Base-by-base conservation (phyloP, 35 echinoderm and acorn worm species). In the Strongylocentrotus purpuratus region DNA sequence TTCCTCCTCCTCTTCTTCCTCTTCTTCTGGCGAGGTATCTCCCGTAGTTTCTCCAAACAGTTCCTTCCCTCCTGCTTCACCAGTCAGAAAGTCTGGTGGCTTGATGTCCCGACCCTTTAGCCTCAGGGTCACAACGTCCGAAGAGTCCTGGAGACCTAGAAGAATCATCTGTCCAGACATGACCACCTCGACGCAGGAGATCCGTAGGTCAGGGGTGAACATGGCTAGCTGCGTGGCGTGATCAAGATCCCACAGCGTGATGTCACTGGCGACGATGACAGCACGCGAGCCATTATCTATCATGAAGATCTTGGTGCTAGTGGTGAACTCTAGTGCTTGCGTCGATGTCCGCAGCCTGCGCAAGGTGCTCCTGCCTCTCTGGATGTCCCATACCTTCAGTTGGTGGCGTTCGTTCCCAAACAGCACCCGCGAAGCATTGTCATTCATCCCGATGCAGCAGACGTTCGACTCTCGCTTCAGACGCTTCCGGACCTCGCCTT, bases 11-110 rank as follows among this genome's bases (percentile, higher is more conserved):
- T 95, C 78, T 32, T 96, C 97, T 48, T 97, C 94, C 50, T 99
- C 98, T 33, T 99, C 98, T 14, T 99, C 98, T 15, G 91, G 48
- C 0, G 95, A 92, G 5, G 97, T 97, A 70, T 99, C 98, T 14
- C 98, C 98, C 5, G 98, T 99, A 2, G 98, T 99, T 71, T 99
- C 98, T 4, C 97, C 98, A 88, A 98, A 99, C 3, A 99, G 91
- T 85, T 99, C 98, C 91, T 96, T 88, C 71, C 96, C 96, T n/a
- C 95, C 95, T 12, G 94, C 92, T 7, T 71, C 95, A 35, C 89
- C 94, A 2, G 92, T 46, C 45, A 88, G 86, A 18, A 95, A 86
- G 41, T 97, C 95, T 14, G 96, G 20, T 22, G 95, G 31, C 96
- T 96, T 96, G 59, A 97, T 94, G 47, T 95, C 95, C 45, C 85